Evolutionary conservation across 2,113 vertebrate genomes (phyloP).

Genomic region (Dipodomys spectabilis): DNA sequence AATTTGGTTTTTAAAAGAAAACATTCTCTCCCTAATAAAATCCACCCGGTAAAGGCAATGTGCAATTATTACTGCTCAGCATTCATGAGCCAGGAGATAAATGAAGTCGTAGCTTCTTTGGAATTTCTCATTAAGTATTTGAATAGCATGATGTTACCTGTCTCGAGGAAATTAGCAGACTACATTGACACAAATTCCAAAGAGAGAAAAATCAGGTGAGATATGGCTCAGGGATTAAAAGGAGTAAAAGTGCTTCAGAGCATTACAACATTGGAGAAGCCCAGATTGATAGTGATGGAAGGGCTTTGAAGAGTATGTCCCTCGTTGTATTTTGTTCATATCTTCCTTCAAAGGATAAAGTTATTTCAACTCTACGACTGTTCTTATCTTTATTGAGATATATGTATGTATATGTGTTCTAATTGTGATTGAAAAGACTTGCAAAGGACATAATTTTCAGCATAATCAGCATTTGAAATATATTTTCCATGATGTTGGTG

Average conservation of each 20-base stretch:
- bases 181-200: background rate
- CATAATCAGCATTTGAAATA: background rate
- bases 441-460: background rate
- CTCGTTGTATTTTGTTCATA: background rate
- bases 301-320: background rate
- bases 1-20: slow-evolving; percentile 68
- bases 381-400: background rate
- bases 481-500: slow-evolving; percentile 8
- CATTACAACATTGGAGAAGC: background rate
- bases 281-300: background rate
- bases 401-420: too few species aligned
- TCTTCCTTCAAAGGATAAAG: background rate
- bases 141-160: slow-evolving; percentile 76
- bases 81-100: slow-evolving; percentile 67
- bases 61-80: slow-evolving; percentile 37
- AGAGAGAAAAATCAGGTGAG: slow-evolving; percentile 10
- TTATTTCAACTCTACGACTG: background rate
- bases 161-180: slow-evolving; percentile 32
- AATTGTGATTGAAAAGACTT: background rate
- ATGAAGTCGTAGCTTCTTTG: slow-evolving; percentile 57
- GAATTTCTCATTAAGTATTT: slow-evolving; percentile 81
- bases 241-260: background rate
- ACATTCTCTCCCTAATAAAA: slow-evolving; percentile 51
- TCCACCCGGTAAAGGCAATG: slow-evolving; percentile 55
- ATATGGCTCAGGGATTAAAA: slow-evolving; percentile 31